phyloP scores from a whole-genome alignment of 1,140 invertebrate genomes.

The Bathynomus jamesi region DNA sequence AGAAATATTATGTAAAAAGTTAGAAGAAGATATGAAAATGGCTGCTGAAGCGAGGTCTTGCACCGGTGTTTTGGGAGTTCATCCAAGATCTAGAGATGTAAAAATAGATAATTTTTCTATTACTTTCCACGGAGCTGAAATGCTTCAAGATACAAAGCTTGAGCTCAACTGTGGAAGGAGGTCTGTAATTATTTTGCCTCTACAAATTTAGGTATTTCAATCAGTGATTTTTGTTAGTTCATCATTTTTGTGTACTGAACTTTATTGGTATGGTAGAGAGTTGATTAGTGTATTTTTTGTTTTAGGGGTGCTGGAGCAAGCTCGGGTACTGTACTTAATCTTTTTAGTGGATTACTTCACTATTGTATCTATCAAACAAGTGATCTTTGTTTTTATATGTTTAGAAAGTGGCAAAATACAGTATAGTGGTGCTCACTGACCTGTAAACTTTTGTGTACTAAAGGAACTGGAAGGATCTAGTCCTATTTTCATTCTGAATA shows the following conservation, averaged over 20 bases:
- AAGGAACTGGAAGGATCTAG: too few species aligned
- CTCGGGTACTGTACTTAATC: neutral
- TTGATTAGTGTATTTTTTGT: too few species aligned
- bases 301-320: too few species aligned
- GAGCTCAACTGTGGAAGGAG: slow-evolving; percentile 89
- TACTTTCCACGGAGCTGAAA: slow-evolving; percentile 93
- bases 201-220: neutral
- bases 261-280: neutral
- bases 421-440: too few species aligned
- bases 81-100: slow-evolving; percentile 88
- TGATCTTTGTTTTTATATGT: too few species aligned
- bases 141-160: slow-evolving; percentile 89
- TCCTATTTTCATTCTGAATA: too few species aligned
- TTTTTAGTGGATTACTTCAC: neutral
- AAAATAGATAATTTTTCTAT: slow-evolving; percentile 97
- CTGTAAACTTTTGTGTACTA: too few species aligned
- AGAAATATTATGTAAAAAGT: slow-evolving; percentile 76
- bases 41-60: slow-evolving; percentile 89
- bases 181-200: neutral
- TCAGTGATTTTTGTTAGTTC: neutral
- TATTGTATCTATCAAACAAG: neutral
- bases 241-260: neutral
- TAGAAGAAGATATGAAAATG: slow-evolving; percentile 80
- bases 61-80: slow-evolving; percentile 88
- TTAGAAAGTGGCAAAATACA: too few species aligned